Evolutionary conservation across 2,888 invertebrate species (phyloP), one percentile per base, ranked within the genome.

Genomic region (Trilocha varians): DNA sequence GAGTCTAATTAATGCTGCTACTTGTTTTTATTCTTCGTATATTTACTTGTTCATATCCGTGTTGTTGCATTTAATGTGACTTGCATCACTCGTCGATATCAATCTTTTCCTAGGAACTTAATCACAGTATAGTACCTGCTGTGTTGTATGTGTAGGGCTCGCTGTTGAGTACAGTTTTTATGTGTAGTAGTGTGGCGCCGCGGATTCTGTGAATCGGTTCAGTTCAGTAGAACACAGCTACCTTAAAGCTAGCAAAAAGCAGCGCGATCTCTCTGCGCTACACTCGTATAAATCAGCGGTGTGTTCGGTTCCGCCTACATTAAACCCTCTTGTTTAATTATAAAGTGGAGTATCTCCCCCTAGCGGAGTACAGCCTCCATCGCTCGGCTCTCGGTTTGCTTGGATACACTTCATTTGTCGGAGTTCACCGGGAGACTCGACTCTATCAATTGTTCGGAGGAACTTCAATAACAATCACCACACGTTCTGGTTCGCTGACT

Each of bases 261-360:
- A 9, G 25, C 25, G 6, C 25, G 11, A 2, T 18, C 18, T 18
- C 18, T 6, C 18, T 8, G 18, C 18, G 18, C 25, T 6, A 9
- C 25, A 11, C 25, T 25, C 6, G 25, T n/a, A 25, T 25, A 25
- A 25, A 25, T 25, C 25, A 25, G 25, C 2, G 25, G 25, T 25
- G 35, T n/a, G n/a, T n/a, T 35, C 43, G 44, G 43, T 42, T 42
- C 42, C 47, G 46, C 44, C 46, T 38, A 41, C 38, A 41, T 42
- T 39, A 34, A 35, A 15, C 42, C 38, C 43, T 38, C 25, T 25
- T 25, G 25, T 25, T 25, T 25, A 25, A 25, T 25, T 25, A 25
- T 25, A 25, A 25, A 25, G 8, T 25, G 11, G 25, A 25, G 11
- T 6, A 1, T 6, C 8, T 11, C 11, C 25, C 25, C 25, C 25